phyloP scores from a whole-genome alignment of 2,888 invertebrate genomes.

The Ophioninae sp. region DNA sequence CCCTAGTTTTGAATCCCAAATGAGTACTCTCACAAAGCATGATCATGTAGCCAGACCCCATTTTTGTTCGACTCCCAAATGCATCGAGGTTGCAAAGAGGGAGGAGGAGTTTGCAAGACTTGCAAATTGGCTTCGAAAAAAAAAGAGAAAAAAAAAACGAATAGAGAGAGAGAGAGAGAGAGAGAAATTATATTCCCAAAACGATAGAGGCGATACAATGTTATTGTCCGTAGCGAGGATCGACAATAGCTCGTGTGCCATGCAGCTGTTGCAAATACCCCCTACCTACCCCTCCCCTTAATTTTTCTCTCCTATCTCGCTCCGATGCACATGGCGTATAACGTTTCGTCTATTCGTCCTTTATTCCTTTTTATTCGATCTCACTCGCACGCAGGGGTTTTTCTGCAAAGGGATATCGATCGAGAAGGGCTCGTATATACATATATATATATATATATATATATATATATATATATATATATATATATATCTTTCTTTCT shows the following conservation, averaged over 20 bases:
- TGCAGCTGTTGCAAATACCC: slow-evolving; percentile 65
- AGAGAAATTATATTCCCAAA: slow-evolving; percentile 56
- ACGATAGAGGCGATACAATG: slow-evolving; percentile 58
- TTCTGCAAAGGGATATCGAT: slow-evolving; percentile 68
- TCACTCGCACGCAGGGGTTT: slow-evolving; percentile 42
- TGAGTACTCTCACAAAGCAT: slow-evolving; percentile 12
- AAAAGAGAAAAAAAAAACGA: slow-evolving; percentile 47
- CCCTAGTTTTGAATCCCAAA: slow-evolving; percentile 49
- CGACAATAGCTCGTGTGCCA: slow-evolving; percentile 65
- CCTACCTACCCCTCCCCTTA: slow-evolving; percentile 31
- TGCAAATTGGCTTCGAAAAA: slow-evolving; percentile 60
- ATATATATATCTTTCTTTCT: slow-evolving; percentile 34
- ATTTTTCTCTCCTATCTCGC: slow-evolving; percentile 42
- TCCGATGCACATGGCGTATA: slow-evolving; percentile 21
- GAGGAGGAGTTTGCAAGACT: slow-evolving; percentile 36
- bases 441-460: slow-evolving; percentile 25
- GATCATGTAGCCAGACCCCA: slow-evolving; percentile 3
- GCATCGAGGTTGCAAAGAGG: not conserved
- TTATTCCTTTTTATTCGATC: slow-evolving; percentile 24
- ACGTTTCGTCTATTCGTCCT: slow-evolving; percentile 27
- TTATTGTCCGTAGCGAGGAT: slow-evolving; percentile 60
- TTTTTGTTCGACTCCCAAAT: slow-evolving; percentile 24
- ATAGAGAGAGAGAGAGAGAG: slow-evolving; percentile 43
- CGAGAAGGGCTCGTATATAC: slow-evolving; percentile 67
- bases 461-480: slow-evolving; percentile 28